Evolutionary conservation across 2,113 vertebrate genomes (phyloP).

Genomic region (Synodontis membranacea): DNA sequence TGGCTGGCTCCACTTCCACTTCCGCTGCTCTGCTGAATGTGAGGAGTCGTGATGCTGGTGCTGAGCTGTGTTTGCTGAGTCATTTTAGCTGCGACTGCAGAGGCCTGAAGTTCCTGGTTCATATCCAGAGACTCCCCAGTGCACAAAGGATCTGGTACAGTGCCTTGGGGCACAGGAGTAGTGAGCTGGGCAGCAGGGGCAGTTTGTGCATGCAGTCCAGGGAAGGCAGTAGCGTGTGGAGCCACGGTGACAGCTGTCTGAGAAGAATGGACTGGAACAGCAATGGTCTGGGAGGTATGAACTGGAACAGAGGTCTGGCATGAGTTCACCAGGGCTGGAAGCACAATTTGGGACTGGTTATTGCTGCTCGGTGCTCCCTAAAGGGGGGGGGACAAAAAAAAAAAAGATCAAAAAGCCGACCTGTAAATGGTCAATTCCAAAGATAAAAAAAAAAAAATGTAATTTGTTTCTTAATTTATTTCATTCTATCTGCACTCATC

Average conservation of each 20-base stretch:
- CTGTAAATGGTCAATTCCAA: neutral
- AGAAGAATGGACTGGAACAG: slow-evolving; percentile 19
- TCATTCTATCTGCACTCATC: neutral
- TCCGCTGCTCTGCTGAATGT: slow-evolving; percentile 21
- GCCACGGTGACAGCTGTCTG: slow-evolving; percentile 6
- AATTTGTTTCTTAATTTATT: neutral
- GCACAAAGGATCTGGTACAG: neutral
- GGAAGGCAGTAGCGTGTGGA: slow-evolving; percentile 33
- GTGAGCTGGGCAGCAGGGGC: slow-evolving; percentile 34
- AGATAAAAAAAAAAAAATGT: too few species aligned
- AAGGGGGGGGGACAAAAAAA: neutral
- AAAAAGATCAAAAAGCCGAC: neutral
- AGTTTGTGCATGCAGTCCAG: slow-evolving; percentile 8
- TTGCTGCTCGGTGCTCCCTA: slow-evolving; percentile 34
- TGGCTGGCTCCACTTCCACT: neutral
- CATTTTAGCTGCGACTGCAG: slow-evolving; percentile 11
- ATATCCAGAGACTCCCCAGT: slow-evolving; percentile 53
- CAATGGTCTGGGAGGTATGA: neutral
- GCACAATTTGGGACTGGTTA: slow-evolving; percentile 33
- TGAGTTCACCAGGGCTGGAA: slow-evolving; percentile 25
- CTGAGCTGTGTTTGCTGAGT: slow-evolving; percentile 60
- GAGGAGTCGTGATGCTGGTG: slow-evolving; percentile 48
- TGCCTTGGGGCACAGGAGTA: neutral
- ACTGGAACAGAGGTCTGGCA: slow-evolving; percentile 1
- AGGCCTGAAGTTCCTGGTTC: slow-evolving; percentile 62